Base-by-base conservation (phyloP, 2,888 invertebrate genomes). In the Brenthis ino region DNA sequence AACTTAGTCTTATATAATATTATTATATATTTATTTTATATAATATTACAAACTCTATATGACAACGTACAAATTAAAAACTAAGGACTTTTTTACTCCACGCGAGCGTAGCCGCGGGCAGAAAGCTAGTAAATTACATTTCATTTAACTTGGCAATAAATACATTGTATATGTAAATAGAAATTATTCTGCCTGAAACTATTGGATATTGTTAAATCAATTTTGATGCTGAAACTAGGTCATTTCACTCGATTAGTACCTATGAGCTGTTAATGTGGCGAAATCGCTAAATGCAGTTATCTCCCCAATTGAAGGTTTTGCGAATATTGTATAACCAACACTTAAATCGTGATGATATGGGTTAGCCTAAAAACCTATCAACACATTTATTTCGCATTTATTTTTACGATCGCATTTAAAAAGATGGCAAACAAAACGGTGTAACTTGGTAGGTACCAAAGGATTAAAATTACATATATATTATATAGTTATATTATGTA, bases 321-420 rank as follows among this genome's bases (percentile, higher is more conserved):
- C 57, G 16, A 53, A 63, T 51, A 37, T 53, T 57, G 13, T 43
- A 47, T 28, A 55, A 43, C 24, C 20, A 55, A n/a, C 16, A 64
- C 47, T 47, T 47, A 50, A 60, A 50, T 53, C 33, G 53, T 63
- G 63, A 20, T 53, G 53, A 20, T 53, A 53, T 33, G 51, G 13
- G 13, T 37, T 51, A 51, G 12, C 63, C 63, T 63, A 37, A 37
- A 63, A 53, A 53, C 51, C 37, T 63, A 63, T 53, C 53, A 61
- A 33, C 50, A 20, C 37, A 63, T 37, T 51, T 51, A 47, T 58
- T 47, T 28, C 48, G 48, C 28, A 50, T n/a, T 50, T 50, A 28
- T 48, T 56, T 60, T 50, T 48, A 43, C 37, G 37, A 43, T 43
- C 37, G 11, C 37, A 43, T 43, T 8, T 43, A 43, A 43, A 43